A percentile compares a stretch with the other conserved stretches of the same genome.
Evolutionary conservation across 92 coral and sea anemone genomes (phyloP).

Genomic region (Paramuricea clavata): DNA sequence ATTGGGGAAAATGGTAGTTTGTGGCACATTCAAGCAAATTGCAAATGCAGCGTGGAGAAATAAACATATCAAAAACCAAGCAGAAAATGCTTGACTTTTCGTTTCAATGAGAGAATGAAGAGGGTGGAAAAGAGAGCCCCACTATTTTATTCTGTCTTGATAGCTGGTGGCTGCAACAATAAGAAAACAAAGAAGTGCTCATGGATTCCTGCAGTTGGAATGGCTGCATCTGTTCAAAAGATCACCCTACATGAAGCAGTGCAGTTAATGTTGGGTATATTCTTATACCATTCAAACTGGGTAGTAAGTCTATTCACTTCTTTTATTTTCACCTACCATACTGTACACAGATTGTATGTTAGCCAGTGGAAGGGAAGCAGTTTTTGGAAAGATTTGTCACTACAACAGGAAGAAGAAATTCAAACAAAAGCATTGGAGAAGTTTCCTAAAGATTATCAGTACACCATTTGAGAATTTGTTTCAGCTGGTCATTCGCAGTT

Average conservation of each 20-base stretch:
- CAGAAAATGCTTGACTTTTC: slow-evolving; percentile 65
- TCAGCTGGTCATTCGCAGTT: no score
- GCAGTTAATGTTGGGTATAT: slow-evolving; percentile 66
- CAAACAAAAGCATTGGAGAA: no score
- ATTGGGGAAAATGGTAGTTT: slow-evolving; percentile 75
- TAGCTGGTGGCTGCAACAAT: slow-evolving; percentile 37
- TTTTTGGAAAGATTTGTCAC: no score
- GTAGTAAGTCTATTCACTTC: slow-evolving; percentile 58
- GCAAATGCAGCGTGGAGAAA: slow-evolving; percentile 74
- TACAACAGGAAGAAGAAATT: no score
- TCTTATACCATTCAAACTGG: slow-evolving; percentile 79
- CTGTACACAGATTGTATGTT: neutral
- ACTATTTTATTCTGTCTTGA: neutral
- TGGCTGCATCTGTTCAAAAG: slow-evolving; percentile 82
- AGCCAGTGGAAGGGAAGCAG: neutral
- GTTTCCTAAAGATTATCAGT: no score
- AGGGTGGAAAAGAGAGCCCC: slow-evolving; percentile 71
- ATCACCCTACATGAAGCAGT: slow-evolving; percentile 74
- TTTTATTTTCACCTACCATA: neutral
- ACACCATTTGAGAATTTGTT: no score
- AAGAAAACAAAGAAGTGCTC: slow-evolving; percentile 54
- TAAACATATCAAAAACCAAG: slow-evolving; percentile 59
- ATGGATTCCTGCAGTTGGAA: slow-evolving; percentile 75
- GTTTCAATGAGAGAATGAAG: slow-evolving; percentile 60
- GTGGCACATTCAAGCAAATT: slow-evolving; percentile 74